A percentile compares a stretch with the other conserved stretches of the same genome.
phyloP scores from a whole-genome alignment of 2,113 vertebrate genomes.

The Acanthisitta chloris region DNA sequence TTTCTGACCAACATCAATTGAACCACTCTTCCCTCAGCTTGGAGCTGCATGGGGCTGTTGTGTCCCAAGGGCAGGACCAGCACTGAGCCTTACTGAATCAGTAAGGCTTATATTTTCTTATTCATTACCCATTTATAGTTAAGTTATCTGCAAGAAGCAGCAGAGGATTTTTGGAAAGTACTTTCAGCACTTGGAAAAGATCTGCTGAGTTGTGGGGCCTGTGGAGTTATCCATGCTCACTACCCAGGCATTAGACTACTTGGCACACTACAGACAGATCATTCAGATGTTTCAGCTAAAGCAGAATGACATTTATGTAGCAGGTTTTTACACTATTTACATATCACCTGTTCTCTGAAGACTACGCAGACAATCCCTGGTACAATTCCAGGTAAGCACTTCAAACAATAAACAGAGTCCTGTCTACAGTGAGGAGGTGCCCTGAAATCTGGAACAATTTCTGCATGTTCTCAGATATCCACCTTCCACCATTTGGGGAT shows the following conservation, averaged over 20 bases:
- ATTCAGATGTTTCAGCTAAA: not conserved
- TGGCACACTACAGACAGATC: not conserved
- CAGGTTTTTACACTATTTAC: not conserved
- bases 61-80: no score
- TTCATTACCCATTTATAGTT: not conserved
- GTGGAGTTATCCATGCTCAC: not conserved
- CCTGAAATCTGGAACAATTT: not conserved
- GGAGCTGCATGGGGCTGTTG: no score
- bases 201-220: not conserved
- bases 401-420: not conserved
- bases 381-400: not conserved
- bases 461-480: not conserved
- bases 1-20: no score
- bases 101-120: no score
- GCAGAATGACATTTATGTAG: not conserved
- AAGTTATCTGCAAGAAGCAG: not conserved
- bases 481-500: not conserved
- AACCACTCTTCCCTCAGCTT: no score
- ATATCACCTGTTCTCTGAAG: not conserved
- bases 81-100: no score
- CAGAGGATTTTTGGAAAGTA: not conserved
- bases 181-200: not conserved
- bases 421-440: not conserved
- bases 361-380: not conserved
- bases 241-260: not conserved